Base-by-base conservation (phyloP, 64 coral and sea anemone genomes). In the Pachyseris speciosa region DNA sequence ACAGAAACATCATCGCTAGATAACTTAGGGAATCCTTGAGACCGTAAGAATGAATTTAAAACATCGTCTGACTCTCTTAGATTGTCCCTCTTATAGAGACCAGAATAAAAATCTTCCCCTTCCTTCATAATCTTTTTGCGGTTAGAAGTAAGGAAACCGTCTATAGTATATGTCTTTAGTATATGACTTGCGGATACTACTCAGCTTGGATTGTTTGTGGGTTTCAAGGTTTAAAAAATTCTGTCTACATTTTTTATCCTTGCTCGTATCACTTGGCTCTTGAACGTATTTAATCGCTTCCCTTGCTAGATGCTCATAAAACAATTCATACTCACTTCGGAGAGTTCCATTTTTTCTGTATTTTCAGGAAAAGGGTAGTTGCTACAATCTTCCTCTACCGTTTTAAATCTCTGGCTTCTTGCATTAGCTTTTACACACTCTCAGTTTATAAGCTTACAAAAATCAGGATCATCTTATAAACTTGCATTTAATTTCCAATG, bases 401-500 rank as follows among this genome's bases (percentile, higher is more conserved):
- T n/a, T n/a, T n/a, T n/a, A n/a, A n/a, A n/a, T n/a, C n/a, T n/a
- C n/a, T n/a, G n/a, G n/a, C n/a, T n/a, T n/a, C n/a, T n/a, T 15
- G 26, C 64, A 32, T 67, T 31, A 11, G 33, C 31, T 33, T 67
- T 29, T 33, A 12, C 15, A 33, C 31, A 67, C 64, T 66, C 8
- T 66, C 27, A 33, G 1, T 66, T 9, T 30, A 47, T 39, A 80
- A 25, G 17, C 13, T n/a, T 58, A 50, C 45, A n/a, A 34, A 53
- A 80, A 20, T 49, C 55, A 55, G n/a, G 15, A 50, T 80, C 75
- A 31, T 57, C 20, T 57, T 20, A 3, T 29, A 80, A 34, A 2
- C 76, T 80, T 7, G 76, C 25, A 26, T 80, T 80, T 12, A 80
- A 80, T 80, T 80, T 80, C 75, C 75, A 80, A 20, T 32, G 55